Evolutionary conservation across 2,888 invertebrate genomes (phyloP), one percentile per base, ranked within the genome.

Genomic region (Oxycera nigricornis): DNA sequence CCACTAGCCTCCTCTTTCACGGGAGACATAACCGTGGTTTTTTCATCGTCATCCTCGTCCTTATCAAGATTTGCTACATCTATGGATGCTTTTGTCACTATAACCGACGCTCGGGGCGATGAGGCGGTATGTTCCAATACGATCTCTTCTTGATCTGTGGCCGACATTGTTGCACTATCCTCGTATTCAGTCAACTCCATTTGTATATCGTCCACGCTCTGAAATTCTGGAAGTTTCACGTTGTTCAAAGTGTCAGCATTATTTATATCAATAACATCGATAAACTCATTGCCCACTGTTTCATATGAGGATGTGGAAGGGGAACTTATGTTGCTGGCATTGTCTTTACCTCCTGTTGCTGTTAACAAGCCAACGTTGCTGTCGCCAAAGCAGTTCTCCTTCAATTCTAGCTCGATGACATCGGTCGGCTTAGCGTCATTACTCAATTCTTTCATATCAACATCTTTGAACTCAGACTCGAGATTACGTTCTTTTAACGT

Each of bases 21-120:
- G 1, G 90, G 87, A 7, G 90, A 88, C 78, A 91, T 83, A 0
- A 87, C 86, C 30, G 85, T 83, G 24, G 86, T 88, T 75, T 87
- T 88, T 17, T 84, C 88, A 77, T 87, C 90, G 79, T 87, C 87
- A 85, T 77, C 74, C 55, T 77, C 76, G 17, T 74, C 73, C 65
- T 78, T 79, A 35, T 83, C 81, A 77, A 82, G 80, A 74, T 87
- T 86, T 2, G 81, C 87, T 52, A 91, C 86, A 82, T 92, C 92
- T 6, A 92, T 88, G 1, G 91, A 91, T 0, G 91, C 91, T 80
- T 92, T 90, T 0, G 92, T 92, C 7, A 92, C 88, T 76, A 92
- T 91, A 1, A 92, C 91, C 78, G 91, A 90, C 6, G 90, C 89
- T 76, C 87, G 87, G 77, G 85, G 86, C 67, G 84, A 85, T 2